Evolutionary conservation across 2,113 vertebrate genomes (phyloP).

Genomic region (Carettochelys insculpta): DNA sequence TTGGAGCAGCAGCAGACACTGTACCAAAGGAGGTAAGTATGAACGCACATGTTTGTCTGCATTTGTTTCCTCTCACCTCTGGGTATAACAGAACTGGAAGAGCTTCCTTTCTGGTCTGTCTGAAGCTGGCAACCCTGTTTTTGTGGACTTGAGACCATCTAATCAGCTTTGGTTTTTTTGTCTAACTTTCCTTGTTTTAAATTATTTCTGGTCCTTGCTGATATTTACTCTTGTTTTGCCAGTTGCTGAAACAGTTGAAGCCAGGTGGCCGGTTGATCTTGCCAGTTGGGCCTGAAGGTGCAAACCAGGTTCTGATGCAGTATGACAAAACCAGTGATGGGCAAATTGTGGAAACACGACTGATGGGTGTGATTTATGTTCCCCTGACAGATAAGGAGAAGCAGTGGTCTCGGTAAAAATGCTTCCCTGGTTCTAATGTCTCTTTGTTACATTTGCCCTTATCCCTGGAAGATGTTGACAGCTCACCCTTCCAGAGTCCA

Average conservation of each 20-base stretch:
- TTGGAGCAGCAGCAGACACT: slow-evolving; percentile 86
- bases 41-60: accelerated
- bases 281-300: slow-evolving; percentile 86
- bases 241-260: slow-evolving; percentile 90
- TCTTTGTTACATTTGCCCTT: background rate
- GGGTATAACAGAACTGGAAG: background rate
- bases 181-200: background rate
- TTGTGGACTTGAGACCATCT: background rate
- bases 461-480: background rate
- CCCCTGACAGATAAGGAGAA: slow-evolving; percentile 88
- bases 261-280: slow-evolving; percentile 87
- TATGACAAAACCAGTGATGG: slow-evolving; percentile 88
- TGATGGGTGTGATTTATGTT: slow-evolving; percentile 92
- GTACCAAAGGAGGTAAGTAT: slow-evolving; percentile 84
- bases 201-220: background rate
- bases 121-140: background rate
- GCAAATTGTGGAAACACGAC: slow-evolving; percentile 80
- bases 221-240: background rate
- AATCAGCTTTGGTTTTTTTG: accelerated
- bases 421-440: background rate
- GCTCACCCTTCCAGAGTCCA: slow-evolving; percentile 6
- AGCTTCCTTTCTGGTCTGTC: accelerated
- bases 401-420: slow-evolving; percentile 87
- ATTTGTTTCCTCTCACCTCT: background rate
- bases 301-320: slow-evolving; percentile 88